These are phyloP conservation scores for Philereme vetulata DNA, from an alignment of 2,888 invertebrate species.

Conservation along the genomic window DNA sequence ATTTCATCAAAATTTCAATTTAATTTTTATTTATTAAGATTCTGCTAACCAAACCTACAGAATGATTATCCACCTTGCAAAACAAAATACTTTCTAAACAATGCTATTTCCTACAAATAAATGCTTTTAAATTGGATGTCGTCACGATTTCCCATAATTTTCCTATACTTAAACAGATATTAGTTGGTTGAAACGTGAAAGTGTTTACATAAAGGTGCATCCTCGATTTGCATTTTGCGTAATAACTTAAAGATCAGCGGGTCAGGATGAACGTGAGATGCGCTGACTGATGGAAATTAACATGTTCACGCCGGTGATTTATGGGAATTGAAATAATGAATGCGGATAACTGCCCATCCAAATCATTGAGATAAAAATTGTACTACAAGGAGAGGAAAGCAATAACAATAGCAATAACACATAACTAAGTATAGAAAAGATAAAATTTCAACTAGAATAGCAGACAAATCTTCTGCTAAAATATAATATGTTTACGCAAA, in stretches of 20 bases:
- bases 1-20: too few species aligned
- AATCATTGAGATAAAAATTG: neutral
- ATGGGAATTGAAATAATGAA: constrained; percentile 28
- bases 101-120: constrained; percentile 24
- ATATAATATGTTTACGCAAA: too few species aligned
- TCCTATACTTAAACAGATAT: constrained; percentile 47
- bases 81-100: constrained; percentile 24
- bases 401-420: neutral
- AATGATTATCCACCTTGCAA: constrained; percentile 17
- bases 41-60: constrained; percentile 12
- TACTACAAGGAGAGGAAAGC: neutral
- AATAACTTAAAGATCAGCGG: constrained; percentile 70
- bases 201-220: constrained; percentile 76
- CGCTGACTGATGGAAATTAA: constrained; percentile 53
- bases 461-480: too few species aligned
- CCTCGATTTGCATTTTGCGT: constrained; percentile 71
- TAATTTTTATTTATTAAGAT: constrained; percentile 2
- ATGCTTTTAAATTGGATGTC: constrained; percentile 31
- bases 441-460: too few species aligned
- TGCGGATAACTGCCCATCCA: neutral
- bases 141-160: constrained; percentile 46
- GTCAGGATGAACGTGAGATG: constrained; percentile 52
- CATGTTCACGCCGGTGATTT: constrained; percentile 39
- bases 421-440: too few species aligned
- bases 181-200: constrained; percentile 62